Evolutionary conservation across 64 coral and sea anemone species (phyloP).

Genomic region (Pachyseris speciosa): DNA sequence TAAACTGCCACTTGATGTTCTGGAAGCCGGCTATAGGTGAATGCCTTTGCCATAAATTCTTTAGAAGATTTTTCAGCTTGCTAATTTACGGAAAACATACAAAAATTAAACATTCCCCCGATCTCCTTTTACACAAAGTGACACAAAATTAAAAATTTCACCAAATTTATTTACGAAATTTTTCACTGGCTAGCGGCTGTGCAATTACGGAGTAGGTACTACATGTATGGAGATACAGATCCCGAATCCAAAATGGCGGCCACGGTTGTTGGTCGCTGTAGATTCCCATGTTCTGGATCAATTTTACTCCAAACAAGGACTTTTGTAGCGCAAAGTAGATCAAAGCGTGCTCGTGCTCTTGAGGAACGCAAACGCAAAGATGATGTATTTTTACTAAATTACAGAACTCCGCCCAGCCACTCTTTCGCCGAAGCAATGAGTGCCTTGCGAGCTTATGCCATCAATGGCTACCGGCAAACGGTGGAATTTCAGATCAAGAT

Average conservation of each 20-base stretch:
- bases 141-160: not conserved
- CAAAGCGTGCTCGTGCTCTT: slow-evolving; percentile 6
- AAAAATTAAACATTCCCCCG: too few species aligned
- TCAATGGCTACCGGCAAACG: slow-evolving; percentile 62
- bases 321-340: slow-evolving; percentile 24
- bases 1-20: slow-evolving; percentile 92
- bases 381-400: slow-evolving; percentile 86
- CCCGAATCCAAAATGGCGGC: slow-evolving; percentile 87
- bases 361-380: slow-evolving; percentile 66
- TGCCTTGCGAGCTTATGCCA: slow-evolving; percentile 76
- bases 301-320: slow-evolving; percentile 30
- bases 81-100: too few species aligned
- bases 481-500: slow-evolving; percentile 85
- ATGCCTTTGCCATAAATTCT: slow-evolving; percentile 63
- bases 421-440: slow-evolving; percentile 67
- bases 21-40: slow-evolving; percentile 86
- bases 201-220: not conserved
- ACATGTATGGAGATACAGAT: slow-evolving; percentile 11
- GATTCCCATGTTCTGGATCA: not conserved
- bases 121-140: too few species aligned
- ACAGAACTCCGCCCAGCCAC: slow-evolving; percentile 73
- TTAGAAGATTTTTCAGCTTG: not conserved
- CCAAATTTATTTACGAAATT: too few species aligned
- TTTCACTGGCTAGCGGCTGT: not conserved
- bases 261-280: slow-evolving; percentile 4